Base-by-base conservation (phyloP, 1,140 invertebrate genomes). In the Drosophila takahashii region DNA sequence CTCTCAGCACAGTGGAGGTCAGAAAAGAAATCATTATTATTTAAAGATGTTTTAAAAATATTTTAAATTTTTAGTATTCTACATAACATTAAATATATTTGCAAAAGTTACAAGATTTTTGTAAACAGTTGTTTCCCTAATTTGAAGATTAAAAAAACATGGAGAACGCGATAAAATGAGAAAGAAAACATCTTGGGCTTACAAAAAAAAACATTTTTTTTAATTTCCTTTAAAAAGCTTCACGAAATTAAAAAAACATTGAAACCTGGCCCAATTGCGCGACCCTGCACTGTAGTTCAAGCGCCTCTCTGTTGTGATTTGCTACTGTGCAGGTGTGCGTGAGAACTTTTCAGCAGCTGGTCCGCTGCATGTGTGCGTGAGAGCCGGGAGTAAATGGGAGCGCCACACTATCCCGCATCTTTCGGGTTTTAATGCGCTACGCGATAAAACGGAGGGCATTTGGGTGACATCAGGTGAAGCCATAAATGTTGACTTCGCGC, bases 401-500 rank as follows among this genome's bases (percentile, higher is more conserved):
- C 61, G 16, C 32, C 50, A 39, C 48, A 74, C 58, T 60, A 70
- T 32, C 22, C 50, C 50, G 36, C 56, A 69, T 61, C 52, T 61
- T 34, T 71, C 18, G 47, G 42, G 58, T 57, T 60, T 26, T 51
- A 9, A 7, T 77, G 56, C 84, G 32, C 79, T 87, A 83, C 83
- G 32, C 15, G 11, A 1, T 13, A 45, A 41, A n/a, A n/a, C 13
- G 7, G 36, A 36, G 54, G 65, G 79, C 56, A 75, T 86, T 74
- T 75, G 8, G 27, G 45, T 75, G 37, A 36, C 61, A 72, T 29
- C 13, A 15, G n/a, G 41, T 8, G 39, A 57, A 57, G 44, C 37
- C 54, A 37, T 26, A 67, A 45, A 11, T 27, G 69, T 67, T 47
- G 56, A 54, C 51, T 67, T 32, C 34, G 37, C 16, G 36, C 29